Evolutionary conservation across 2,797 vertebrate species (phyloP), one percentile per base, ranked within the genome.

Genomic region (Falco peregrinus): DNA sequence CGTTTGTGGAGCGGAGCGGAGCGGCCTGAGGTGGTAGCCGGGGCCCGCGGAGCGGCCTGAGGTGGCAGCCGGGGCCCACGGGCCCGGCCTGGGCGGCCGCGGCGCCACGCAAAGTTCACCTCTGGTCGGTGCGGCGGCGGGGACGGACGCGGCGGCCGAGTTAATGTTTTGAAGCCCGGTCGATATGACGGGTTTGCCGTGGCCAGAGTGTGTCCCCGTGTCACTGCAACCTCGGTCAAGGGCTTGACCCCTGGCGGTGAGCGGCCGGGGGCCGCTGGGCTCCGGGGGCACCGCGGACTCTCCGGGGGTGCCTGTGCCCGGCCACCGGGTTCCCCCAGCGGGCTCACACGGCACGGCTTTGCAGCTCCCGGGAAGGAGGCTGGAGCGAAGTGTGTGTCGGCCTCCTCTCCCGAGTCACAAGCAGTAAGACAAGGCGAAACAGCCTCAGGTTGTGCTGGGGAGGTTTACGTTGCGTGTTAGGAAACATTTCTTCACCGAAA

Each of bases 141-240:
- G 69, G 39, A 19, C 21, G 16, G 91, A 22, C 8, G 6, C n/a
- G 3, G 8, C 51, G 39, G 75, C 59, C 87, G 5, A 18, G 76
- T 29, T 17, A 67, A 20, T 41, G 31, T 15, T 16, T 0, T 5
- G 50, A 6, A n/a, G 41, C 48, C 64, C 0, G 79, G 48, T 87
- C 61, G 63, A 39, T 76, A 5, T 1, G 3, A 1, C 54, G 5
- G 59, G 1, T 9, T 8, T 5, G 2, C 1, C 3, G 5, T 3
- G 26, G 59, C 20, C 59, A 2, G 17, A 1, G n/a, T 4, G 29
- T 7, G 76, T 28, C 39, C 24, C 74, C 4, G 26, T 6, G 73
- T n/a, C 24, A 3, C 48, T 1, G 18, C 45, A 9, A 16, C 12
- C 37, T 4, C 61, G 78, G 20, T 2, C 59, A 4, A 9, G 45